Evolutionary conservation across 2,888 invertebrate species (phyloP).

Genomic region (Iselma pallidipennis): DNA sequence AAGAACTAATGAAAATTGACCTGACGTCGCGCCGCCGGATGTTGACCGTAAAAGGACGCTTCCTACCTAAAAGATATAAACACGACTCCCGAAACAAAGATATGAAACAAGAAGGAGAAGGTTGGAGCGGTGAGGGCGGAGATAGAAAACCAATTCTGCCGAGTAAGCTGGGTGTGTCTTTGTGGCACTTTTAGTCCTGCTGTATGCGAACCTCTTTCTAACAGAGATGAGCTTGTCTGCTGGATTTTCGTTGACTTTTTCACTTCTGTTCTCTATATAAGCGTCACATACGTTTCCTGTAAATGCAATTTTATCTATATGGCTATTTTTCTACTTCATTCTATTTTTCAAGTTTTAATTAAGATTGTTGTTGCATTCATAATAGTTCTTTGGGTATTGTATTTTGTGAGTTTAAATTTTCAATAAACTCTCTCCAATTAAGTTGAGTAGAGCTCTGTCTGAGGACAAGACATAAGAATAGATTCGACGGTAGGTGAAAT

Average conservation of each 20-base stretch:
- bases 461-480: not conserved
- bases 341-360: not conserved
- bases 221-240: slow-evolving; percentile 38
- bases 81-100: slow-evolving; percentile 37
- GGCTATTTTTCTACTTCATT: not conserved
- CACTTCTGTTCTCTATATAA: slow-evolving; percentile 20
- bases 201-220: slow-evolving; percentile 39
- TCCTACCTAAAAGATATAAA: slow-evolving; percentile 33
- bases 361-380: not conserved
- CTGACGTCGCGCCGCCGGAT: slow-evolving; percentile 16
- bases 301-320: not conserved
- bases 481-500: too few species aligned
- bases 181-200: slow-evolving; percentile 41
- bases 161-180: slow-evolving; percentile 50
- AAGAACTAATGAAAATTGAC: slow-evolving; percentile 24
- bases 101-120: slow-evolving; percentile 36
- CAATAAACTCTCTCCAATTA: not conserved
- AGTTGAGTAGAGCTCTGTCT: not conserved
- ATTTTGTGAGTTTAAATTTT: not conserved
- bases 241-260: slow-evolving; percentile 35
- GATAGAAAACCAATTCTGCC: slow-evolving; percentile 46
- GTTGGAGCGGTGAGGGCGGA: slow-evolving; percentile 35
- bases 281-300: slow-evolving; percentile 15
- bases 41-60: slow-evolving; percentile 32
- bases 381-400: slow-evolving; percentile 13